Evolutionary conservation across 2,113 vertebrate genomes (phyloP).

Genomic region (Proteles cristata): DNA sequence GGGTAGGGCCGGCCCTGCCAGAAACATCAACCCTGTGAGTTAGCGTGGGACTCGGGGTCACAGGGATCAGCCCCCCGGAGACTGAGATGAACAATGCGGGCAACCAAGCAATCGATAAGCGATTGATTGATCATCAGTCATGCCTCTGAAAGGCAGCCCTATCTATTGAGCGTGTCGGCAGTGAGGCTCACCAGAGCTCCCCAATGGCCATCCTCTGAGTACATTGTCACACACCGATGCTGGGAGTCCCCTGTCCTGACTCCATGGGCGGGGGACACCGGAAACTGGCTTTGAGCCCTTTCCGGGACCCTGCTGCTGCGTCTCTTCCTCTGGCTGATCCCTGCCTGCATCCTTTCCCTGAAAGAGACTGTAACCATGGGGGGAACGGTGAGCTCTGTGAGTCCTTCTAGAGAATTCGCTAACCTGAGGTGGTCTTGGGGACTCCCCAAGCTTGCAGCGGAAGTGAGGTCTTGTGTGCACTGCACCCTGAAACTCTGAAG

Average conservation of each 20-base stretch:
- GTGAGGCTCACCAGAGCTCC: neutral
- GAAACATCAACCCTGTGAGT: neutral
- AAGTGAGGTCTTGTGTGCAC: neutral
- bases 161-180: fast-evolving
- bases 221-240: fast-evolving
- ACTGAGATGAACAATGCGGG: neutral
- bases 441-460: neutral
- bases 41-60: neutral
- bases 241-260: fast-evolving
- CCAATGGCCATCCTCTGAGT: fast-evolving
- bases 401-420: neutral
- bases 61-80: fast-evolving
- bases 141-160: fast-evolving
- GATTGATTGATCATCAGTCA: fast-evolving
- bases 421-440: neutral
- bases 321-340: no score
- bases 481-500: neutral
- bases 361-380: neutral
- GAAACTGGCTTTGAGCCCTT: fast-evolving
- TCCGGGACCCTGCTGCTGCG: fast-evolving
- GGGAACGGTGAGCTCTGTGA: fast-evolving
- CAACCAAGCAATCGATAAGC: no score
- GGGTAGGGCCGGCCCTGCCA: neutral
- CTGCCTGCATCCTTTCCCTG: neutral
- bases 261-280: fast-evolving